A percentile compares a stretch with the other conserved stretches of the same genome.
Evolutionary conservation across 2,113 vertebrate genomes (phyloP).

Genomic region (Ifrita kowaldi): DNA sequence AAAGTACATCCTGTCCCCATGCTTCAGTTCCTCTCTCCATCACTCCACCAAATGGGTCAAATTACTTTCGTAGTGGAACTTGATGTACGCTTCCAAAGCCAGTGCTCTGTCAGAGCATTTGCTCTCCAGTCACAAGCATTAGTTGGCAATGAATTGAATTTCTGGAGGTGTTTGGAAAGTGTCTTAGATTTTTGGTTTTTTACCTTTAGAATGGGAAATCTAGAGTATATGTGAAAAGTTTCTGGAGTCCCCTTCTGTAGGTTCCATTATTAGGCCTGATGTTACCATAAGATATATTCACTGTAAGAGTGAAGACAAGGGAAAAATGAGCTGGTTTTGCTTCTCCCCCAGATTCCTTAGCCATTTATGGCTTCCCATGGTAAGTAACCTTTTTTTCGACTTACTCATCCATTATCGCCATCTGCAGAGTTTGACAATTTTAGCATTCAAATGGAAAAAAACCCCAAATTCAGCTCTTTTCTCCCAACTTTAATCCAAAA

Average conservation of each 20-base stretch:
- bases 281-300: not conserved
- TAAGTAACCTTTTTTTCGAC: not conserved
- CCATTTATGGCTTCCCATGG: not conserved
- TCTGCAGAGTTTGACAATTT: not conserved
- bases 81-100: not conserved
- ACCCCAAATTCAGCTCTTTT: fast-evolving
- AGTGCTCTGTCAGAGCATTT: not conserved
- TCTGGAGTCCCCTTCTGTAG: not conserved
- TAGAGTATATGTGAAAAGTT: not conserved
- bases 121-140: not conserved
- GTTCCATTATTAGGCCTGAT: not conserved
- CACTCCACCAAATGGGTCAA: not conserved
- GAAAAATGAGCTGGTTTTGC: not conserved
- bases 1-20: not conserved
- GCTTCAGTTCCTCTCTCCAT: not conserved
- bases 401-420: not conserved
- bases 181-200: not conserved
- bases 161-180: not conserved
- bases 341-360: not conserved
- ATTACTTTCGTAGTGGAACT: not conserved
- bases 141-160: not conserved
- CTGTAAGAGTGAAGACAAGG: not conserved
- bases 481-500: not conserved
- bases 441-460: not conserved
- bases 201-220: not conserved